Percentiles rank a stretch among this genome's conserved stretches.
Conservation (phyloP, 2,113 vertebrate species). For the Saccopteryx leptura region DNA sequence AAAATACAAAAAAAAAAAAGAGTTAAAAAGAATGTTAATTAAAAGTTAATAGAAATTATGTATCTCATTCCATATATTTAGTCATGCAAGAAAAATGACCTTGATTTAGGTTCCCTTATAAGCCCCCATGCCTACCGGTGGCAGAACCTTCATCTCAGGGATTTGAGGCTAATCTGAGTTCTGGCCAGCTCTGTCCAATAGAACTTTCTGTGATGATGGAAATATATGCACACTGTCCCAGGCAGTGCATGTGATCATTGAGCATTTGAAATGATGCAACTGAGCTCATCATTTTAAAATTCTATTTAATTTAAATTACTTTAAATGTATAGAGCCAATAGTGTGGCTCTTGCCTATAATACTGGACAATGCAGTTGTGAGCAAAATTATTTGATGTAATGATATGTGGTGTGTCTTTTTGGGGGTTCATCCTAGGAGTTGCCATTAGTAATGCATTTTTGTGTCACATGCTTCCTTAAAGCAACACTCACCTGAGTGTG, state of each 20-base stretch:
- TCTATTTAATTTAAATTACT: background rate
- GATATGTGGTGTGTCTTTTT: background rate
- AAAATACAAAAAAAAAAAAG: no score
- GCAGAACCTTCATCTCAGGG: background rate
- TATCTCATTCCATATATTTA: slow-evolving; percentile 16
- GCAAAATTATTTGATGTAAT: background rate
- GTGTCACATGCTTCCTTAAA: background rate
- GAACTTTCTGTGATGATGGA: background rate
- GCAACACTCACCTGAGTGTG: background rate
- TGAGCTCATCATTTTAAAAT: background rate
- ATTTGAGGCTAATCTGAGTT: background rate
- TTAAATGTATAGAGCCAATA: background rate
- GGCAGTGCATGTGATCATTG: background rate
- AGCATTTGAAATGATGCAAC: background rate
- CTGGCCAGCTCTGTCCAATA: background rate
- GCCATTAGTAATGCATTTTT: background rate
- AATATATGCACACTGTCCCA: background rate
- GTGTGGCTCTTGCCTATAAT: background rate
- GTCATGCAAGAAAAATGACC: background rate
- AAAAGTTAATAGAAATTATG: background rate
- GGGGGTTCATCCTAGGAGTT: background rate
- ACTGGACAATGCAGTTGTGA: background rate
- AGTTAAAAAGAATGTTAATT: background rate
- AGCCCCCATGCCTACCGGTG: background rate
- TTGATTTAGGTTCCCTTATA: background rate